Base-by-base conservation (phyloP, 2,888 invertebrate genomes). In the Halictus ligatus region DNA sequence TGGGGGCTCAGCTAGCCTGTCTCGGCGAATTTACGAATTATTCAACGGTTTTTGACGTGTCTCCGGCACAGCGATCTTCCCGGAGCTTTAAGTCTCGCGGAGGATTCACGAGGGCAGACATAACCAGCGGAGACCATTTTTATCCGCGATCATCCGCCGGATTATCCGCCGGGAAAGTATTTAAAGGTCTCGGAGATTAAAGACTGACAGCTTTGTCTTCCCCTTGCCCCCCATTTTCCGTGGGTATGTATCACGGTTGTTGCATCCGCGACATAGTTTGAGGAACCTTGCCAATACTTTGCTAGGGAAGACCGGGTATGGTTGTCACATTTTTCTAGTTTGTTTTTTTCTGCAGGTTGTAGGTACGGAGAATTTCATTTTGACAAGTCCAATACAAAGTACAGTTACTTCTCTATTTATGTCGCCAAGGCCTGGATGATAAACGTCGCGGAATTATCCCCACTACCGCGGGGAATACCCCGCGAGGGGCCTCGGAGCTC, bases 11-110 rank as follows among this genome's bases (percentile, higher is more conserved):
- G 58, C 64, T 29, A 81, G 60, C 54, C 58, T 80, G 84, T 80
- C 81, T 75, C 75, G 40, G 40, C 40, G 73, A 76, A 46, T 85
- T 80, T 54, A 74, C 74, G 85, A 90, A 90, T 90, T 90, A 90
- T 90, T 90, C 88, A 90, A 85, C 75, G 73, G 75, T 90, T 86
- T 88, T 75, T 83, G 78, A 76, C 75, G 76, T 86, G 76, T 86
- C 60, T 72, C 46, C 71, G 76, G 40, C 78, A 80, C 54, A 73
- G 69, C 25, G 54, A 12, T 69, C 25, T 72, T 67, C 76, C 74
- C 71, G 40, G 50, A 76, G 73, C 67, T 78, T 46, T 72, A 72
- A 87, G 76, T 71, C 43, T 64, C 60, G 50, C 25, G 54, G 78
- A 25, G 64, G 21, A 48, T 72, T n/a, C 40, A 29, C 43, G 71